Conservation (phyloP, 2,888 invertebrate genomes). For the Lasius fuliginosus region DNA sequence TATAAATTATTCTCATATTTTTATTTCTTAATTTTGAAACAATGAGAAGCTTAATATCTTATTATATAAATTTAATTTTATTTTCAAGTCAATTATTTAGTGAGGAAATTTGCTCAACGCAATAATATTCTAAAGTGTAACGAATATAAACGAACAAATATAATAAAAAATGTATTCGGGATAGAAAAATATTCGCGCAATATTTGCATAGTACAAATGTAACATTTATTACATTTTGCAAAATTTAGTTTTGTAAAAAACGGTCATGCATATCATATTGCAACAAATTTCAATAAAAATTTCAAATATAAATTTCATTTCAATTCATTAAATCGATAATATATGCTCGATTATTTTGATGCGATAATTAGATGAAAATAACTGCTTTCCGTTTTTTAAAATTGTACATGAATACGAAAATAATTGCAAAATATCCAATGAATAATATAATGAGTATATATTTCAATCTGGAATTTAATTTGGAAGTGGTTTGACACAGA, state of each 20-base stretch:
- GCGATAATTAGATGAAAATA: background rate
- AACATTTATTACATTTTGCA: background rate
- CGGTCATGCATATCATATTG: background rate
- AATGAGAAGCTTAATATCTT: background rate
- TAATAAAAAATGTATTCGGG: background rate
- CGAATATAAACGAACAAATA: background rate
- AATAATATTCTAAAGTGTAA: background rate
- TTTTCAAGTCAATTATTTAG: background rate
- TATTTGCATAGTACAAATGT: background rate
- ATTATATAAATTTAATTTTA: background rate
- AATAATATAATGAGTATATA: background rate
- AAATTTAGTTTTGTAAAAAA: conserved; percentile 3
- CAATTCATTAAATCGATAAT: background rate
- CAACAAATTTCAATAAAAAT: background rate
- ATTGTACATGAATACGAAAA: background rate
- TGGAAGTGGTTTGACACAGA: background rate
- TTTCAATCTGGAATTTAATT: conserved; percentile 18
- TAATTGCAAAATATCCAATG: background rate
- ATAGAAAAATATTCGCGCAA: background rate
- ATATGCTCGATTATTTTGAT: background rate
- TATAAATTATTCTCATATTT: background rate
- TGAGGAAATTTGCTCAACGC: background rate
- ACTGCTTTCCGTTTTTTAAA: background rate
- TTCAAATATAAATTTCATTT: background rate
- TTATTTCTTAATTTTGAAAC: background rate